A percentile compares a stretch with the other conserved stretches of the same genome.
These are phyloP conservation scores for Myathropa florea DNA, from an alignment of 2,888 invertebrate genomes.

Conservation along the genomic window DNA sequence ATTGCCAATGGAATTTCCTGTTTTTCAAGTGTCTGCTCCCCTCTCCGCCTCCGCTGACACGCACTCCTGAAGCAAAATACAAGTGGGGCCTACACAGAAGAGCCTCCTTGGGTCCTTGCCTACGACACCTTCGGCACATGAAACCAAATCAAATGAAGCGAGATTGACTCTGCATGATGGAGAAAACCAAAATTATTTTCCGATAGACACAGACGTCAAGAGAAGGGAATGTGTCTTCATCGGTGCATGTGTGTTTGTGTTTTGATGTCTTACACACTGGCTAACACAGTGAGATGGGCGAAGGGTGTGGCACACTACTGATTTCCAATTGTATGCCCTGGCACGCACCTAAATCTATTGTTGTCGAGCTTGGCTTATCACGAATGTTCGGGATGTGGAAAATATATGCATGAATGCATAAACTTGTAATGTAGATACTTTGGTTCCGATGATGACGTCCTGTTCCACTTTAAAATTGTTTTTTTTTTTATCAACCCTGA, in stretches of 20 bases:
- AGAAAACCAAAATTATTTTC: conserved; percentile 49
- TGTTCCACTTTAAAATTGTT: not conserved
- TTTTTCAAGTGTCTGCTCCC: conserved; percentile 24
- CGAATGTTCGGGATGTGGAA: conserved; percentile 37
- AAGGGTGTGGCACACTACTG: conserved; percentile 40
- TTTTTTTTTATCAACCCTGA: not conserved
- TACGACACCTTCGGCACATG: conserved; percentile 39
- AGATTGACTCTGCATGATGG: conserved; percentile 52
- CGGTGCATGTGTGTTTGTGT: conserved; percentile 23
- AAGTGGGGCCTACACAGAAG: not conserved
- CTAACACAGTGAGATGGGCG: conserved; percentile 42
- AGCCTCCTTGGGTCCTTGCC: not conserved
- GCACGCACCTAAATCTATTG: conserved; percentile 58
- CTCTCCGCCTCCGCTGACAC: not conserved
- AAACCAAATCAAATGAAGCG: conserved; percentile 61
- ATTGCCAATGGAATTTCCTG: conserved; percentile 28
- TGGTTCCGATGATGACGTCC: not conserved
- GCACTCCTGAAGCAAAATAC: no score
- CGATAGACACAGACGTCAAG: conserved; percentile 32
- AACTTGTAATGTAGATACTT: conserved; percentile 3
- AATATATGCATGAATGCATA: not conserved
- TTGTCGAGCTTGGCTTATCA: conserved; percentile 50
- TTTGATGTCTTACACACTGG: conserved; percentile 55
- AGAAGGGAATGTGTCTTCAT: not conserved
- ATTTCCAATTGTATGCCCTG: conserved; percentile 53